Evolutionary conservation across 2,888 invertebrate genomes (phyloP), one percentile per base, ranked within the genome.

Genomic region (Synanthedon andrenaeformis): DNA sequence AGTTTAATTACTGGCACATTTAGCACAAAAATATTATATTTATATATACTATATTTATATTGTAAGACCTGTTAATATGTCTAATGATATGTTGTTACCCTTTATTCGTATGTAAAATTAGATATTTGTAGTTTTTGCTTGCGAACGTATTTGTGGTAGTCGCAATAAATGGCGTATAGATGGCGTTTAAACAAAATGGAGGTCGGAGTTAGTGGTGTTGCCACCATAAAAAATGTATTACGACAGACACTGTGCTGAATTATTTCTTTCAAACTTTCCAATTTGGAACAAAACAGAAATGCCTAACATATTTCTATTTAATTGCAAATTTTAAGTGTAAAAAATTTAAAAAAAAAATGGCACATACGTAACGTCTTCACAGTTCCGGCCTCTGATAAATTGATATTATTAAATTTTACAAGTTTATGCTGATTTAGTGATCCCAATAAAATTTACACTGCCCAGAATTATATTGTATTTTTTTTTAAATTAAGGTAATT

Each of bases 1-100:
- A 66, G 62, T 69, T 23, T 69, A 70, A 60, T 67, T 65, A 66
- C 65, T 69, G 75, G 81, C 85, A 84, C 84, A 71, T 65, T 74
- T 70, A 67, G 82, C 82, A 84, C 82, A 77, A 73, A 69, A 65
- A 67, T 67, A 66, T 62, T 64, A 67, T 4, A 3, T 4, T 19
- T 23, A 23, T 5, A 23, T 23, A 23, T 67, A 66, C 62, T 63
- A 17, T 53, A 53, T 41, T 53, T 48, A 53, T 56, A 53, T 42
- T 49, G 28, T 55, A 55, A 19, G 49, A 42, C 28, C 52, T 56
- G 55, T 57, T 55, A 52, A 53, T 28, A 57, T 53, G 51, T 57
- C 49, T 57, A 57, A 55, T 35, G 35, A 35, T 35, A 35, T 35
- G 35, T 52, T 50, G 53, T 55, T 57, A 57, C 51, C 23, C 23